Base-by-base conservation (phyloP, 2,113 vertebrate genomes). In the Sebastes schlegelii region DNA sequence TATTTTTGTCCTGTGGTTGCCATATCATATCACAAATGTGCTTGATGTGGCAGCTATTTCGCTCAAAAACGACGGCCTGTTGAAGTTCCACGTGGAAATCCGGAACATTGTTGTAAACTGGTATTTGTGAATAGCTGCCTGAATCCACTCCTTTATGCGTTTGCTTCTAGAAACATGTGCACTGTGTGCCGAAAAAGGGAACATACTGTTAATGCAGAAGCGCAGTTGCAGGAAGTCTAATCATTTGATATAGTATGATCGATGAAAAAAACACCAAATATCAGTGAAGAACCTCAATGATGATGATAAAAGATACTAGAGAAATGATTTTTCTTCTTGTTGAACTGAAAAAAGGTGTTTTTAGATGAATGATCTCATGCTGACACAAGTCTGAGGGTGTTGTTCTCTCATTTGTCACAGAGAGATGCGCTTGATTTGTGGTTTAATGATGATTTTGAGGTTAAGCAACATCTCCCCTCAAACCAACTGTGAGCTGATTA, bases 1-100 rank as follows among this genome's bases (percentile, higher is more conserved):
- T 55, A 8, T 72, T 70, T 48, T 84, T 19, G 43, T 68, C 4
- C 23, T 83, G 6, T 87, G 82, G 82, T 60, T 84, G 12, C 89
- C 86, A 2, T 67, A 78, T 83, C 17, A 17, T 12, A 55, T 13
- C 7, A 21, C 72, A 13, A 83, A 86, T 61, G 11, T 86, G 6
- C 8, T 89, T 0, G 26, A 14, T 55, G 55, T 71, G 2, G 61
- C 43, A 16, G 78, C 78, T 16, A 6, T 80, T 75, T 64, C 5
- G 26, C 26, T 34, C 26, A 34, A 34, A 34, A 34, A 34, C 26
- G 26, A 34, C 26, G 3, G 26, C 26, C 45, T 84, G 42, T 0
- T 63, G 6, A 42, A 46, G 2, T 79, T 84, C 60, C 82, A n/a
- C 23, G 4, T 1, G 1, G 0, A 40, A 0, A 40, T 3, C 60